Percentiles rank a stretch among this genome's conserved stretches.
Evolutionary conservation across 2,797 vertebrate genomes (phyloP).

Genomic region (Crypturellus tataupa): DNA sequence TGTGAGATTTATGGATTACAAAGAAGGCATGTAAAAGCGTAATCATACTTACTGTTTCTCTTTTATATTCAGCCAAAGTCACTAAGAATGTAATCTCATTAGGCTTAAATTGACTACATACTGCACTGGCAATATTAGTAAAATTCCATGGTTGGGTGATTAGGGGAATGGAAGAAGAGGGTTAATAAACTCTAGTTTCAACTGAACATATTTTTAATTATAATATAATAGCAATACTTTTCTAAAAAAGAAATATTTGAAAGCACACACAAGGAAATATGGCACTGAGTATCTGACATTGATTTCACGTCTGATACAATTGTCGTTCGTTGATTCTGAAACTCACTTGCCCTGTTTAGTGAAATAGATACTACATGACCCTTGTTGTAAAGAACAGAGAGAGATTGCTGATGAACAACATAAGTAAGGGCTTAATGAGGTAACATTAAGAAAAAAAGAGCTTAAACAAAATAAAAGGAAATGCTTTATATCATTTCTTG

Average conservation of each 20-base stretch:
- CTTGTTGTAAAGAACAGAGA: constrained; percentile 17
- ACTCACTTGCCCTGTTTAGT: background rate
- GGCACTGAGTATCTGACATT: background rate
- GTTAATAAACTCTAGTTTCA: constrained; percentile 42
- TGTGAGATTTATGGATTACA: constrained; percentile 61
- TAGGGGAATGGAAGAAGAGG: constrained; percentile 13
- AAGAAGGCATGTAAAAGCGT: constrained; percentile 31
- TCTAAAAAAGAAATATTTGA: constrained; percentile 5
- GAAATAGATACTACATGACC: constrained; percentile 4
- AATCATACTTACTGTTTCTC: constrained; percentile 23
- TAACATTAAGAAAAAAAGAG: constrained; percentile 66
- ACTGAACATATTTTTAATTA: constrained; percentile 33
- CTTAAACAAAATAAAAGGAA: constrained; percentile 69
- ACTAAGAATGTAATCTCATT: constrained; percentile 61
- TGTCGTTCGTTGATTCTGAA: background rate
- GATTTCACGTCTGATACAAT: background rate
- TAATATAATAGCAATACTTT: constrained; percentile 33
- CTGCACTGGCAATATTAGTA: constrained; percentile 48
- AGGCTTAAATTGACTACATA: constrained; percentile 58
- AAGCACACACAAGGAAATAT: background rate
- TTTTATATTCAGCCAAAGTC: constrained; percentile 36
- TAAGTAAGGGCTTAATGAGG: constrained; percentile 54
- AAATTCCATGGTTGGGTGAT: constrained; percentile 43
- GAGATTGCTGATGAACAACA: constrained; percentile 71
- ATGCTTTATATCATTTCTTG: constrained; percentile 66